Conservation (phyloP, 2,113 vertebrate genomes). For the Cebidichthys violaceus region DNA sequence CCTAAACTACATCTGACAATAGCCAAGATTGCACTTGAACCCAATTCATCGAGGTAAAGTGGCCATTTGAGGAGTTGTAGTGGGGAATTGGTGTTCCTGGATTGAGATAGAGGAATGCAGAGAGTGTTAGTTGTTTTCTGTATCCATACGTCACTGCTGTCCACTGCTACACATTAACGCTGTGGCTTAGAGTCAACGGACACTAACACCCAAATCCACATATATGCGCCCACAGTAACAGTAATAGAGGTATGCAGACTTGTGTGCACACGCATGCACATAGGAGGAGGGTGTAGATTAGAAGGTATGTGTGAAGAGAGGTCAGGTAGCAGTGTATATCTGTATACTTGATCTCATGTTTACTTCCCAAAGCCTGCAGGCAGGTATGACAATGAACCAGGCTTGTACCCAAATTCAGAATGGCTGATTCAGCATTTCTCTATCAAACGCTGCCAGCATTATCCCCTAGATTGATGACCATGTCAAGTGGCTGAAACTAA, state of each 20-base stretch:
- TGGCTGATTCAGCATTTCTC: background rate
- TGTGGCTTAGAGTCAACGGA: background rate
- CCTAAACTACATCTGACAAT: constrained; percentile 84
- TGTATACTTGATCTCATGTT: background rate
- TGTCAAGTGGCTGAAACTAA: no score
- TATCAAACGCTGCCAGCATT: background rate
- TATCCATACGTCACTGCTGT: constrained; percentile 46
- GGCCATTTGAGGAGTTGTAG: constrained; percentile 71
- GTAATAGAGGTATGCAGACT: background rate
- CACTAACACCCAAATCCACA: background rate
- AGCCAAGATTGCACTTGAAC: constrained; percentile 81
- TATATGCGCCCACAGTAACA: background rate
- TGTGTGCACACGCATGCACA: background rate
- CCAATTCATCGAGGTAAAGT: constrained; percentile 81
- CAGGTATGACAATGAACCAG: background rate
- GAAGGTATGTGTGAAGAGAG: background rate
- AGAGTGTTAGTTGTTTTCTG: constrained; percentile 50
- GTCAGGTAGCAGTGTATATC: constrained; percentile 1
- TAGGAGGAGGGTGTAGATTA: background rate
- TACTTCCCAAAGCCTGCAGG: background rate
- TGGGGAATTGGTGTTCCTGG: constrained; percentile 68
- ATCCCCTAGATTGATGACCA: background rate
- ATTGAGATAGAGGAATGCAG: constrained; percentile 64
- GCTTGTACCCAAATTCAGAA: background rate
- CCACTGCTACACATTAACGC: constrained; percentile 17